phyloP scores from a whole-genome alignment of 2,888 invertebrate species.

The Lepidochrysops patricia region DNA sequence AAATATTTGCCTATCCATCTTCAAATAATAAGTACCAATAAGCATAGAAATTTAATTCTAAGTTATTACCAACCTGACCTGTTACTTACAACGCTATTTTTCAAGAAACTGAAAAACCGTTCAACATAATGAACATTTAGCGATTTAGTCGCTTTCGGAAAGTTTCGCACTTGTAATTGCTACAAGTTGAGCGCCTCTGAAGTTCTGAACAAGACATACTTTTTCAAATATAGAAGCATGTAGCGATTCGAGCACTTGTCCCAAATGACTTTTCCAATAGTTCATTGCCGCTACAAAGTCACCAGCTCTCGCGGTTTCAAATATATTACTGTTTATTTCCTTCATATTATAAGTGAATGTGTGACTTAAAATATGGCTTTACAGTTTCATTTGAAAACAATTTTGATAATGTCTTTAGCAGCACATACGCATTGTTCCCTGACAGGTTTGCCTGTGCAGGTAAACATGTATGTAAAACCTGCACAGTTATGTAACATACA shows the following conservation, averaged over 20 bases:
- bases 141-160: not conserved
- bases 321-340: not conserved
- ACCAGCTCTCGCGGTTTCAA: constrained; percentile 13
- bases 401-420: no score
- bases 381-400: no score
- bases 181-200: not conserved
- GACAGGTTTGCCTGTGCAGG: no score
- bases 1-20: no score
- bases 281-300: constrained; percentile 21
- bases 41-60: no score
- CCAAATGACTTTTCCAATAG: constrained; percentile 32
- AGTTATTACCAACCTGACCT: no score
- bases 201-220: constrained; percentile 15
- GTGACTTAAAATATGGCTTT: no score
- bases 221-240: constrained; percentile 16
- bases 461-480: no score
- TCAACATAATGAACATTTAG: not conserved
- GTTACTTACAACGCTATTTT: not conserved
- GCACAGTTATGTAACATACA: no score
- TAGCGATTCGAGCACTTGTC: constrained; percentile 21
- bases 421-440: no score
- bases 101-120: not conserved
- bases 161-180: constrained; percentile 3
- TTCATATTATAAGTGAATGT: not conserved
- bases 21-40: no score